Evolutionary conservation across 1,140 invertebrate species (phyloP), one percentile per base, ranked within the genome.

Genomic region (Belonocnema kinseyi): DNA sequence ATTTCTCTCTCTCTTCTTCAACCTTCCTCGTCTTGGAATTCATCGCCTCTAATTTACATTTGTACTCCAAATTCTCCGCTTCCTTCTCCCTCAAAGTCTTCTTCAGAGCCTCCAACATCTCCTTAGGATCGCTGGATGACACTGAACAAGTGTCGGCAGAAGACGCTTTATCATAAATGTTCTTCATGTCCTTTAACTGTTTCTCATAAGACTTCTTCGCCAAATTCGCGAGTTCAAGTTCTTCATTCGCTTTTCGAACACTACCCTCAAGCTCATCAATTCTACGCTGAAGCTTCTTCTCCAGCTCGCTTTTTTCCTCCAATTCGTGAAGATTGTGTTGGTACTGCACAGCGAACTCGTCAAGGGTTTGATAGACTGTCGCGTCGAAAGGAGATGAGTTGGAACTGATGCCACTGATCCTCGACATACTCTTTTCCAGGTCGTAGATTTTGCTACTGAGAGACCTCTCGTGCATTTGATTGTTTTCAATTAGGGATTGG

Each of bases 1-100:
- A 88, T 51, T 94, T 90, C 52, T 93, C 92, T 26, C 93, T 90
- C 61, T 95, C 92, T 1, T 88, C 85, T 12, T 93, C 87, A 2
- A 93, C 92, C 77, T 93, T 92, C 83, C 93, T 92, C 77, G 95
- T 89, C 21, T 93, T 93, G 75, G 94, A 90, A 51, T 90, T 93
- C 7, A 95, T 88, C 85, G 94, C 92, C 74, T 92, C 89, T 54
- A 96, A 92, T 83, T 94, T 89, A 77, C 92, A 91, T 79, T 94
- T 92, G 72, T 93, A 93, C 40, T 93, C 91, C 0, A 87, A 83
- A 33, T 94, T 88, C 81, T 93, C 93, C 80, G 90, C 88, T 8
- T 89, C 86, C n/a, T 83, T 85, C 4, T 81, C 72, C 46, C 86
- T 78, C 1, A 89, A 17, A 2, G 26, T 66, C 0, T 75, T 71